Percentiles rank a stretch among this genome's conserved stretches.
These are phyloP conservation scores for Vicugna pacos DNA, from an alignment of 2,113 vertebrate species.

Conservation along the genomic window DNA sequence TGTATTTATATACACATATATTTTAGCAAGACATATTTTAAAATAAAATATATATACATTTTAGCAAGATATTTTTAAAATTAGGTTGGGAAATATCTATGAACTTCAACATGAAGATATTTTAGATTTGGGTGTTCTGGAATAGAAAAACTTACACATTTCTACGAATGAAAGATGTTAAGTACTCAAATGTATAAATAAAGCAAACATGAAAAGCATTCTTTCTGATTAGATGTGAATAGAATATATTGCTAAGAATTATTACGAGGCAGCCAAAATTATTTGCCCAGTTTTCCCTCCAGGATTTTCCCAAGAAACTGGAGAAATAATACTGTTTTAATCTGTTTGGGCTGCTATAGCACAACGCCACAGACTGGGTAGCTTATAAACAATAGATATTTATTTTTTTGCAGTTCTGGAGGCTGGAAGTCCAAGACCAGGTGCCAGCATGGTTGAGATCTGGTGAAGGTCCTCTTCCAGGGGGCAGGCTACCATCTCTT, in stretches of 20 bases:
- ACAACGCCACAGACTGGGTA: not conserved
- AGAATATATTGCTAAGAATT: conserved; percentile 19
- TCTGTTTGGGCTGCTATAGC: not conserved
- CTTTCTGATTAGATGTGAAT: not conserved
- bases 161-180: not conserved
- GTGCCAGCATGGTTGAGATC: not conserved
- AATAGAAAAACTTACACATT: not conserved
- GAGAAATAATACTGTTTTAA: conserved; percentile 17
- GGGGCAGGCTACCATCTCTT: not conserved
- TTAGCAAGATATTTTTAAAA: not conserved
- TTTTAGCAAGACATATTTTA: too few relatives aligned
- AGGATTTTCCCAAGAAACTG: conserved; percentile 32
- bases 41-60: too few relatives aligned
- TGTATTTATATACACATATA: too few relatives aligned
- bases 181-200: conserved; percentile 6
- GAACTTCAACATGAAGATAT: conserved; percentile 37
- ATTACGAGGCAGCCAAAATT: not conserved
- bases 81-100: not conserved
- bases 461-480: not conserved
- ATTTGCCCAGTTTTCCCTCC: not conserved
- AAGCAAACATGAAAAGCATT: conserved; percentile 42
- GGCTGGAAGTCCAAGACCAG: not conserved
- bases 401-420: not conserved
- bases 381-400: not conserved
- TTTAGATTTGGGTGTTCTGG: not conserved